Percentiles rank a stretch among this genome's conserved stretches.
phyloP scores from a whole-genome alignment of 1,140 invertebrate genomes.

The Megalopta genalis region DNA sequence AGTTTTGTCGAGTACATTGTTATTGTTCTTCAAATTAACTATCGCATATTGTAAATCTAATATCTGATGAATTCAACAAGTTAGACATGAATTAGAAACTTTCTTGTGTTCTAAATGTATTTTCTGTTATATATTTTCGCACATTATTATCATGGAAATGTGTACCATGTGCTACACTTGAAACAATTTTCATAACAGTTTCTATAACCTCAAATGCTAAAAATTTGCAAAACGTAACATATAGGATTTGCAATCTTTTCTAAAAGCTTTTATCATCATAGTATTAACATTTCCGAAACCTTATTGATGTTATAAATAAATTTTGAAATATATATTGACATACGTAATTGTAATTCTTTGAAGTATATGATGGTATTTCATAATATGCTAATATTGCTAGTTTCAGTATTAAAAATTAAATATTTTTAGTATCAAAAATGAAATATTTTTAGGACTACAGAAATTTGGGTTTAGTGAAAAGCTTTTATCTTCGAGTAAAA shows the following conservation, averaged over 20 bases:
- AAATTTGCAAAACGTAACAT: background rate
- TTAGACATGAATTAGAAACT: background rate
- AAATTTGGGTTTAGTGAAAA: no score
- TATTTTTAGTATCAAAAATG: no score
- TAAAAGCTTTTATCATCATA: background rate
- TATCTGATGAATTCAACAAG: background rate
- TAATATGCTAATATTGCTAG: no score
- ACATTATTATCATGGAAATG: background rate
- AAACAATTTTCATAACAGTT: background rate
- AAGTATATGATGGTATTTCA: no score
- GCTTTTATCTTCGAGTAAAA: no score
- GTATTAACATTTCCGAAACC: background rate
- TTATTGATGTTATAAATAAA: background rate
- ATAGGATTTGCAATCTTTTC: background rate
- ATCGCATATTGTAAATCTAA: background rate
- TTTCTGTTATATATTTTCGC: background rate
- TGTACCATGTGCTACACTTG: background rate
- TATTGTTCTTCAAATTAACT: background rate
- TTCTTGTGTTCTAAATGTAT: background rate
- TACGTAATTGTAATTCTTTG: no score
- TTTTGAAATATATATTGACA: background rate
- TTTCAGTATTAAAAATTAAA: no score
- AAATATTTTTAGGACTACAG: no score
- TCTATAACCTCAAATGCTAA: background rate
- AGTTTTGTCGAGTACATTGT: background rate